These are phyloP conservation scores for Lampris megalopsis DNA, from an alignment of 2,113 vertebrate species.

Conservation along the genomic window DNA sequence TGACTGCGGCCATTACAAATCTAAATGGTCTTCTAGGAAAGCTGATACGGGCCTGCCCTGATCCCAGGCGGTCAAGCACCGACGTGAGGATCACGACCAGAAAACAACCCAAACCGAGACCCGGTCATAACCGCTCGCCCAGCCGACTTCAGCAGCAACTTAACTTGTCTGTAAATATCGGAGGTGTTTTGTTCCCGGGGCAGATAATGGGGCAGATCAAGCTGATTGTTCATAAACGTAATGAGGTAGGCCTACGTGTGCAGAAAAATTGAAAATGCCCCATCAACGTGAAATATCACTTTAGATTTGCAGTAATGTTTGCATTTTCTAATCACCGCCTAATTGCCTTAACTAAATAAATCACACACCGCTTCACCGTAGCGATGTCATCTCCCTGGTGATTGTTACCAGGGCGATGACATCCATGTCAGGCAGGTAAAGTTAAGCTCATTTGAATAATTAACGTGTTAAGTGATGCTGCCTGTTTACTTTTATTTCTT, in stretches of 20 bases:
- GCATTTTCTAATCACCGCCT: constrained; percentile 92
- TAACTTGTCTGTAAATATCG: too few species aligned
- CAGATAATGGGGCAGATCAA: constrained; percentile 27
- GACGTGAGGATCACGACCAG: too few species aligned
- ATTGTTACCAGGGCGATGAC: constrained; percentile 83
- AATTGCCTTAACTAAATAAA: constrained; percentile 97
- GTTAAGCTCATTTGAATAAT: constrained; percentile 84
- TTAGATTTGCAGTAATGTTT: constrained; percentile 93
- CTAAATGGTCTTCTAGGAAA: constrained; percentile 69
- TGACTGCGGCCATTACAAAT: constrained; percentile 86
- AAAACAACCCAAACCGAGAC: too few species aligned
- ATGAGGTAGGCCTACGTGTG: neutral
- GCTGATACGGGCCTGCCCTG: too few species aligned
- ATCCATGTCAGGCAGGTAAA: constrained; percentile 81
- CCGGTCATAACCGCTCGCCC: too few species aligned
- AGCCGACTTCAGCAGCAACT: neutral
- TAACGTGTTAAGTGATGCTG: constrained; percentile 77
- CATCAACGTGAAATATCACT: constrained; percentile 39
- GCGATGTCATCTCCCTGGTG: constrained; percentile 86
- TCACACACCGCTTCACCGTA: constrained; percentile 87
- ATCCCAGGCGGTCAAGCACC: too few species aligned
- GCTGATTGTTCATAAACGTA: neutral
- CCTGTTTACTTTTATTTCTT: constrained; percentile 19
- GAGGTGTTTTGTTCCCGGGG: neutral
- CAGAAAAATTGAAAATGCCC: constrained; percentile 33